Base-by-base conservation (phyloP, 1,140 invertebrate genomes). In the Drosophila pandora region DNA sequence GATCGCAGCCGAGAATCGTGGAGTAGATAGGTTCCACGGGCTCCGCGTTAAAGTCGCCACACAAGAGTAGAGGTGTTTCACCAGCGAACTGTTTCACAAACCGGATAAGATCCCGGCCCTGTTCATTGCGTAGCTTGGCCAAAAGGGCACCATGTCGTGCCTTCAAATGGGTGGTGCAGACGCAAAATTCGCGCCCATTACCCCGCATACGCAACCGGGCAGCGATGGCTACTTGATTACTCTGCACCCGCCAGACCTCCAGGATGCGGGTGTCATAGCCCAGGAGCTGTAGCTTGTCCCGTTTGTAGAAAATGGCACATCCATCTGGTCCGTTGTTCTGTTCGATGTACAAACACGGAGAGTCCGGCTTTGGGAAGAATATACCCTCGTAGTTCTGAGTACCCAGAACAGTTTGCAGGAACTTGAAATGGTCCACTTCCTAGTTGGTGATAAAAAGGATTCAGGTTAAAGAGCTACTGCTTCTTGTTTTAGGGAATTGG, bases 11-110 rank as follows among this genome's bases (percentile, higher is more conserved):
- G 2, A 93, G 91, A 8, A 96, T 91, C 0, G 94, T 94, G 12
- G 88, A 70, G 78, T 96, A 96, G 9, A 96, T 94, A 5, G 95
- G 95, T 90, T 97, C 96, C 2, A 80, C 92, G 0, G 95, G 95
- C 84, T 96, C 95, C 0, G 95, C 96, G 92, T 97, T 97, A 77
- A 97, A 96, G 82, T 97, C 96, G 1, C 96, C 96, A 77, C 94
- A 95, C 1, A 96, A 71, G 22, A 97, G 92, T 0, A 96, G 79
- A 0, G 96, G 95, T 34, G 92, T 90, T 0, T 92, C 91, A 2
- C 91, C 91, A 22, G 93, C 91, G 70, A 94, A 92, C n/a, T 92
- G 85, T 23, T 92, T 81, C 0, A 96, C 90, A 64, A 95, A 95
- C 7, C 94, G 92, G 7, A 96, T 81, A 12, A 96, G 88, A 91